phyloP scores from a whole-genome alignment of 2,888 invertebrate genomes.

The Chromoteleia sp. region DNA sequence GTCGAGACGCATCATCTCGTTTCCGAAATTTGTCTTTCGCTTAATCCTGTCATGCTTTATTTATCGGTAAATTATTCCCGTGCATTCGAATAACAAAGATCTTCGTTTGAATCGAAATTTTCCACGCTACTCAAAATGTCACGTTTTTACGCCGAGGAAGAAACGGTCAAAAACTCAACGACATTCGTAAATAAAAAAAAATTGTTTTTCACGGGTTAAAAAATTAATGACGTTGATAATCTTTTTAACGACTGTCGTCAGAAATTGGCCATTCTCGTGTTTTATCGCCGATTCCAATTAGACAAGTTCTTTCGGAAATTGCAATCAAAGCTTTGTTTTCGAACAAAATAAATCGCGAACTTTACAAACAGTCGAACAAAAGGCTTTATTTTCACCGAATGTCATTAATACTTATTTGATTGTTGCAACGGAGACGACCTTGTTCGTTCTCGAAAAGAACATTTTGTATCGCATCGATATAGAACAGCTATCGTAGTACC shows the following conservation, averaged over 20 bases:
- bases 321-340: neutral
- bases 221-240: neutral
- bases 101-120: too few relatives aligned
- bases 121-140: too few relatives aligned
- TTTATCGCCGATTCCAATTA: too few relatives aligned
- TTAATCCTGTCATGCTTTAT: too few relatives aligned
- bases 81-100: too few relatives aligned
- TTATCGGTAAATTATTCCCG: too few relatives aligned
- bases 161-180: too few relatives aligned
- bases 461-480: slow-evolving; percentile 23
- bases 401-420: slow-evolving; percentile 29
- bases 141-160: too few relatives aligned
- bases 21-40: too few relatives aligned
- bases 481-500: slow-evolving; percentile 6
- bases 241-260: neutral
- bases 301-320: neutral
- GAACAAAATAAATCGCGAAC: neutral
- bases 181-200: too few relatives aligned
- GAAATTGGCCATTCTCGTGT: neutral
- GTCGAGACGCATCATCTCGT: too few relatives aligned
- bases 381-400: slow-evolving; percentile 4
- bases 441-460: slow-evolving; percentile 28
- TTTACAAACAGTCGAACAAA: neutral
- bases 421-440: slow-evolving; percentile 20
- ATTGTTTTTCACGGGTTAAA: too few relatives aligned